Evolutionary conservation across 2,888 invertebrate genomes (phyloP).

Genomic region (Parnassius orleans): DNA sequence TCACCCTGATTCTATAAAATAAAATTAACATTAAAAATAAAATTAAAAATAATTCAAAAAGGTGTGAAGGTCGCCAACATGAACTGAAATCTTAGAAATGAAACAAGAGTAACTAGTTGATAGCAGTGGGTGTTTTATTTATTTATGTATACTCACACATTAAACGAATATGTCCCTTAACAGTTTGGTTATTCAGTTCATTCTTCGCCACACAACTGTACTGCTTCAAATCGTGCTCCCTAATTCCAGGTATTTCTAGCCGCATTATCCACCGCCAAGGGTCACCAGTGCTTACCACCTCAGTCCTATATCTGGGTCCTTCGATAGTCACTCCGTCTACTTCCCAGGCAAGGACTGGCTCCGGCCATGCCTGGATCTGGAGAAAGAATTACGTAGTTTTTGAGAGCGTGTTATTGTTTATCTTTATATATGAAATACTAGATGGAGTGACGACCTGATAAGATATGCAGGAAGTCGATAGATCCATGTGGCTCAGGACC

Average conservation of each 20-base stretch:
- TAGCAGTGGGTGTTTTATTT: too few relatives aligned
- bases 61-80: too few relatives aligned
- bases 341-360: conserved; percentile 93
- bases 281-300: conserved; percentile 56
- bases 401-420: background rate
- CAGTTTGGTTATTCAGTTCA: conserved; percentile 88
- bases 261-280: conserved; percentile 87
- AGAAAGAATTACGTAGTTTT: background rate
- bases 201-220: conserved; percentile 94
- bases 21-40: too few relatives aligned
- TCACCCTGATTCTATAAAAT: too few relatives aligned
- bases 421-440: too few relatives aligned
- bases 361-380: conserved; percentile 92
- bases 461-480: too few relatives aligned
- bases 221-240: conserved; percentile 84
- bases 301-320: conserved; percentile 61
- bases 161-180: conserved; percentile 82
- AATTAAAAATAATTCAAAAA: too few relatives aligned
- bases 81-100: too few relatives aligned
- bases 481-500: too few relatives aligned
- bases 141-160: conserved; percentile 48
- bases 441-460: too few relatives aligned
- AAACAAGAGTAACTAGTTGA: too few relatives aligned
- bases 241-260: conserved; percentile 86
- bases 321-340: conserved; percentile 88